phyloP scores from a whole-genome alignment of 2,113 vertebrate species.

The Gasterosteus nipponicus region DNA sequence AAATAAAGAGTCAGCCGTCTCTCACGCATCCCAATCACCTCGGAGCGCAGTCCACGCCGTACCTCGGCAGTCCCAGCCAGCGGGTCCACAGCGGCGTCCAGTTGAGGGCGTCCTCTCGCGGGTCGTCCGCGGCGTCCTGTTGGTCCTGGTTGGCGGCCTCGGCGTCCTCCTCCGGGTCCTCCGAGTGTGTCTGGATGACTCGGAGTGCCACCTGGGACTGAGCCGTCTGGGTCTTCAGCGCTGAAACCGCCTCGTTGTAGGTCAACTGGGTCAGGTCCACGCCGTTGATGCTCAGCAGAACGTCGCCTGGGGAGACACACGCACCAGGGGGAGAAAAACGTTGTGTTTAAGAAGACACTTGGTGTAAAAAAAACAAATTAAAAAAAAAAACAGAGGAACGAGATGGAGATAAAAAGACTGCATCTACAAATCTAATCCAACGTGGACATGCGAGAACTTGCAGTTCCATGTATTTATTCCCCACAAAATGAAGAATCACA shows the following conservation, averaged over 20 bases:
- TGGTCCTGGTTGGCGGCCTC: slow-evolving; percentile 67
- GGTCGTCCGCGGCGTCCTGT: slow-evolving; percentile 75
- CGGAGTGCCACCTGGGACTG: slow-evolving; percentile 85
- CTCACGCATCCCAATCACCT: not conserved
- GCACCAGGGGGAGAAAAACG: not conserved
- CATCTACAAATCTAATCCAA: not conserved
- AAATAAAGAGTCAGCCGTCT: slow-evolving; percentile 1
- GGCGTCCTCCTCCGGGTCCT: slow-evolving; percentile 68
- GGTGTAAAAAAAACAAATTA: no score
- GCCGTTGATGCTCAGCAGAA: slow-evolving; percentile 90
- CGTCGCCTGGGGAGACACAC: slow-evolving; percentile 81
- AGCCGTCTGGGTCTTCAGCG: slow-evolving; percentile 88
- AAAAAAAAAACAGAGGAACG: not conserved
- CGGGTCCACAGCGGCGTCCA: slow-evolving; percentile 91
- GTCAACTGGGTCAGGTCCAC: slow-evolving; percentile 89
- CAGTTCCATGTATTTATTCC: not conserved
- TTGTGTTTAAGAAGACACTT: not conserved
- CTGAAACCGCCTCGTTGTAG: slow-evolving; percentile 89
- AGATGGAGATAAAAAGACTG: not conserved
- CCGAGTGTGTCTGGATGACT: slow-evolving; percentile 84
- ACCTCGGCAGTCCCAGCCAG: slow-evolving; percentile 92
- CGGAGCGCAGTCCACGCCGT: not conserved
- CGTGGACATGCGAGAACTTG: not conserved
- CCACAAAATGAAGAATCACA: not conserved
- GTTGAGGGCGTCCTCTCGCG: slow-evolving; percentile 81